Base-by-base conservation (phyloP, 1,140 invertebrate genomes). In the Drosophila hydei region DNA sequence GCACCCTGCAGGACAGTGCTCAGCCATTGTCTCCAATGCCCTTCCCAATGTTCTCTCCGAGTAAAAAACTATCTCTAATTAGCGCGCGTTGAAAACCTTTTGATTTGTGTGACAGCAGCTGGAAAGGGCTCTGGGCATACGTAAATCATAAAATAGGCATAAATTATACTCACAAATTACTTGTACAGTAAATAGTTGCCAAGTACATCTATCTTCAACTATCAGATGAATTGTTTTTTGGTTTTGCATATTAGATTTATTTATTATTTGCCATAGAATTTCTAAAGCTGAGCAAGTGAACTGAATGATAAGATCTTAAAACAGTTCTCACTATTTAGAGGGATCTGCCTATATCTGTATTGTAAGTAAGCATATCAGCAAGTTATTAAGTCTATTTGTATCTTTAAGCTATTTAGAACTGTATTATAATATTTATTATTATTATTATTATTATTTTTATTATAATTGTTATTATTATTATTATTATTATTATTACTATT, bases 31-130 rank as follows among this genome's bases (percentile, higher is more conserved):
- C 23, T 58, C 9, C 30, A 2, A 33, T 33, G 7, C 2, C 5
- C 16, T 14, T n/a, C 52, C 0, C 6, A 51, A n/a, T n/a, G n/a
- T n/a, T n/a, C n/a, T n/a, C n/a, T n/a, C n/a, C n/a, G n/a, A n/a
- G n/a, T 30, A 43, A 54, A 55, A 38, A 36, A 33, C 51, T 19
- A 30, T 27, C 14, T 47, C 50, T 42, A 40, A 61, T 36, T 51
- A 51, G 42, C 5, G 8, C 18, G 48, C 60, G 38, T 45, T 30
- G 42, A 67, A 64, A 42, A 48, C 54, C 58, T 42, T 25, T 55
- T 77, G 78, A 79, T 79, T 77, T 80, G 78, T 81, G 47, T 47
- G 64, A 48, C 77, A 65, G 56, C 18, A 78, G 16, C 38, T 14
- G 38, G 38, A 18, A 42, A 4, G 38, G 38, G 72, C 19, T 7